Conservation (phyloP, 2,888 invertebrate species). For the Conomelus anceps region DNA sequence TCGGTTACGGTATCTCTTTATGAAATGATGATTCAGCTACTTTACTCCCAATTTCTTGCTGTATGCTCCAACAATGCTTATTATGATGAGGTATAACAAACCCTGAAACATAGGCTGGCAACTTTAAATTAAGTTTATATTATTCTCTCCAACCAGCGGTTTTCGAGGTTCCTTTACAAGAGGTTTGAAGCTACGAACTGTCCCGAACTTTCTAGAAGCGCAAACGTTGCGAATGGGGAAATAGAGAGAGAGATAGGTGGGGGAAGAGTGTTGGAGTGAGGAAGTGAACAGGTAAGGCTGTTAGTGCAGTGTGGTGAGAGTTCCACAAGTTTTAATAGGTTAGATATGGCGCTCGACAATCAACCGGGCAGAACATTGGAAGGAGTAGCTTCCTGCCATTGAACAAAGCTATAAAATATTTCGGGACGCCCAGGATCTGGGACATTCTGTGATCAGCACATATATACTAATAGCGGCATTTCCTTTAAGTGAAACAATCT, state of each 20-base stretch:
- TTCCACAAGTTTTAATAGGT: not conserved
- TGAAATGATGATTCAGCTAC: not conserved
- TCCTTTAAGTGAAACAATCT: not conserved
- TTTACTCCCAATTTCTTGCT: not conserved
- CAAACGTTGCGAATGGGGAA: not conserved
- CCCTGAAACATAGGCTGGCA: not conserved
- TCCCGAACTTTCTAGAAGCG: not conserved
- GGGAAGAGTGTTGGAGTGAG: not conserved
- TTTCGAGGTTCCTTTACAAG: not conserved
- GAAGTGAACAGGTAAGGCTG: no score
- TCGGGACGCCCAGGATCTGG: not conserved
- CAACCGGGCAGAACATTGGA: not conserved
- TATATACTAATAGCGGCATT: not conserved
- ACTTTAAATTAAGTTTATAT: not conserved
- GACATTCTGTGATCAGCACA: no score
- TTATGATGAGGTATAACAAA: not conserved
- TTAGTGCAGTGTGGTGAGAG: not conserved
- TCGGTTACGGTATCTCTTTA: no score
- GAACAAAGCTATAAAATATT: not conserved
- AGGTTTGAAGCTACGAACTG: not conserved
- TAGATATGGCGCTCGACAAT: not conserved
- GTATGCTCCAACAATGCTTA: not conserved
- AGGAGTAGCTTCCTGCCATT: not conserved
- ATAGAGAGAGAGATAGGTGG: not conserved
- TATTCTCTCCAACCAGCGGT: not conserved